These are phyloP conservation scores for Ochropacha duplaris DNA, from an alignment of 2,888 invertebrate genomes.

Conservation along the genomic window DNA sequence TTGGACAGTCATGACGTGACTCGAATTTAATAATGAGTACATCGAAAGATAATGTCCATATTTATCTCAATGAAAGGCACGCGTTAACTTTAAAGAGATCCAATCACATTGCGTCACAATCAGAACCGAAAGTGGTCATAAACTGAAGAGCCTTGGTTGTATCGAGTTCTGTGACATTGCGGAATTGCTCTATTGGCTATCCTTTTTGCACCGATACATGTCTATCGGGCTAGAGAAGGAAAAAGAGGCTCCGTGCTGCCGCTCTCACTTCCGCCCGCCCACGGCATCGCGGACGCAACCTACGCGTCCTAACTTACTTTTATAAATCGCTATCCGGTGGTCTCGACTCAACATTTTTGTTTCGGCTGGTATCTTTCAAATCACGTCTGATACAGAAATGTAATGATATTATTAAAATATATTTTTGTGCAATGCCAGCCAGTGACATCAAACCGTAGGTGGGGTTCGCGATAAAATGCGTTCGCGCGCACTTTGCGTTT, in stretches of 20 bases:
- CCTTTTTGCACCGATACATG: slow-evolving; percentile 47
- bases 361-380: slow-evolving; percentile 37
- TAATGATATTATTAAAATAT: slow-evolving; percentile 34
- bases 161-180: slow-evolving; percentile 67
- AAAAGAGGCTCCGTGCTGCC: slow-evolving; percentile 53
- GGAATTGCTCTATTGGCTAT: slow-evolving; percentile 56
- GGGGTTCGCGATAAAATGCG: slow-evolving; percentile 62
- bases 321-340: slow-evolving; percentile 70
- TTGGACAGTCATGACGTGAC: slow-evolving; percentile 39
- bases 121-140: slow-evolving; percentile 75
- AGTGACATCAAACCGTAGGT: slow-evolving; percentile 73
- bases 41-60: slow-evolving; percentile 51
- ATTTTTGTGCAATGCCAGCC: slow-evolving; percentile 43
- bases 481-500: slow-evolving; percentile 52
- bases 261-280: slow-evolving; percentile 83
- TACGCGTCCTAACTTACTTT: slow-evolving; percentile 69
- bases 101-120: slow-evolving; percentile 64
- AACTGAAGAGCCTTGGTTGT: slow-evolving; percentile 74
- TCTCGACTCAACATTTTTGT: slow-evolving; percentile 62
- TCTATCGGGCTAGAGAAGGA: slow-evolving; percentile 68
- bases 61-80: slow-evolving; percentile 60
- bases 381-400: slow-evolving; percentile 18
- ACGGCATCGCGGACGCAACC: slow-evolving; percentile 65
- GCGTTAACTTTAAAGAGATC: slow-evolving; percentile 37
- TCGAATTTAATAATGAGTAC: slow-evolving; percentile 60